Evolutionary conservation across 35 echinoderm and acorn worm species (phyloP).

Genomic region (Apostichopus japonicus): DNA sequence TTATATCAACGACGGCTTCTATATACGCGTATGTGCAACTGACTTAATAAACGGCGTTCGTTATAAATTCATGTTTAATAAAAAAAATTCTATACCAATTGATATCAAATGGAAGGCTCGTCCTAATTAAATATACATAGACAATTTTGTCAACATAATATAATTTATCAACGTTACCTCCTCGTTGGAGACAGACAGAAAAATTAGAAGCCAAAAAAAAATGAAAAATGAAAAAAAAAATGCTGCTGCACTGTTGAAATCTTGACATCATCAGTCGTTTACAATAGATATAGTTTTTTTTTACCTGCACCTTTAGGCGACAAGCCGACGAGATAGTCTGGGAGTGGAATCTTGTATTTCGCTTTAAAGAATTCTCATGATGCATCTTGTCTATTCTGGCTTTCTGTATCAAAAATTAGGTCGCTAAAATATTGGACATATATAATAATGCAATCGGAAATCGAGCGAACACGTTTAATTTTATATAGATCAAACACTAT

Average conservation of each 20-base stretch:
- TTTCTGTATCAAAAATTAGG: background rate
- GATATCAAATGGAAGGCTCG: constrained; percentile 1
- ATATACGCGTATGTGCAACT: too few relatives aligned
- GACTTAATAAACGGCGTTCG: too few relatives aligned
- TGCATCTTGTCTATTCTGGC: background rate
- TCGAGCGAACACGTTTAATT: background rate
- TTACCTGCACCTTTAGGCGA: too few relatives aligned
- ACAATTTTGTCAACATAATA: constrained; percentile 2
- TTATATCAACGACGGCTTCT: too few relatives aligned
- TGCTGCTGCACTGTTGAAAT: too few relatives aligned
- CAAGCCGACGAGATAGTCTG: too few relatives aligned
- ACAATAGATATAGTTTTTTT: too few relatives aligned
- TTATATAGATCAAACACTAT: background rate
- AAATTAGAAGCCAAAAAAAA: too few relatives aligned
- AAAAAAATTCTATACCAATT: background rate
- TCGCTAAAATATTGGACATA: background rate
- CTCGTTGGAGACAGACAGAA: too few relatives aligned
- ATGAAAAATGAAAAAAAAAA: too few relatives aligned
- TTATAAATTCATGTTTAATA: constrained; percentile 4
- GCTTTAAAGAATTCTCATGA: background rate
- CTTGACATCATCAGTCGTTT: too few relatives aligned
- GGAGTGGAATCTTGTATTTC: too few relatives aligned
- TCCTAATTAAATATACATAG: constrained; percentile 14
- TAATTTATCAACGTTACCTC: background rate
- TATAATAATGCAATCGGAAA: background rate